Evolutionary conservation across 2,113 vertebrate species (phyloP).

Genomic region (Phycodurus eques): DNA sequence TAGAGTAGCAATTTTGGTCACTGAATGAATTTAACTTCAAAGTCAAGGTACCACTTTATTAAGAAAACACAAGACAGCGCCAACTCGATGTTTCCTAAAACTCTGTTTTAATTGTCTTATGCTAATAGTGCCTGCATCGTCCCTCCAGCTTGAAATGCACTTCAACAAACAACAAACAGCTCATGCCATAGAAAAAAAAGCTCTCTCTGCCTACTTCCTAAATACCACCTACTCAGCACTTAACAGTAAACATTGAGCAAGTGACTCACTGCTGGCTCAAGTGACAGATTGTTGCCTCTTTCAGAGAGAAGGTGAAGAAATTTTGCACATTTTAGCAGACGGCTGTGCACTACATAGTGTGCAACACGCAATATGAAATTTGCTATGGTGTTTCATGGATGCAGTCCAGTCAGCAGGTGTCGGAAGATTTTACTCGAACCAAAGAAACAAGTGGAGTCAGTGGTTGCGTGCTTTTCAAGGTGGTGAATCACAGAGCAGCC

Average conservation of each 20-base stretch:
- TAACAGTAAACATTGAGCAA: constrained; percentile 1
- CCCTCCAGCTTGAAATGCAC: constrained; percentile 12
- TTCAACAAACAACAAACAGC: constrained; percentile 11
- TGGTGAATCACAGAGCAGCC: constrained; percentile 20
- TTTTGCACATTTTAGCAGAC: not conserved
- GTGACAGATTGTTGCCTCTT: not conserved
- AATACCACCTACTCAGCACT: constrained; percentile 7
- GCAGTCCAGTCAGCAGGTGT: not conserved
- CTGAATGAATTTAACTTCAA: too few relatives aligned
- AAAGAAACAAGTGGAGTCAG: not conserved
- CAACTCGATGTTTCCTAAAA: not conserved
- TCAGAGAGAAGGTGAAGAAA: not conserved
- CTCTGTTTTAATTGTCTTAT: not conserved
- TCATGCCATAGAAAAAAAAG: not conserved
- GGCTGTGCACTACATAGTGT: not conserved
- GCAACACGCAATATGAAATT: not conserved
- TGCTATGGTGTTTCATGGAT: not conserved
- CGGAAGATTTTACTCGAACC: not conserved
- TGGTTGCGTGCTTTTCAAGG: not conserved
- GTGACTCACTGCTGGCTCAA: not conserved
- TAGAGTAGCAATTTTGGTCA: too few relatives aligned
- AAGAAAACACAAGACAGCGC: not conserved
- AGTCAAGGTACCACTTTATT: not conserved
- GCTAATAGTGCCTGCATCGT: not conserved
- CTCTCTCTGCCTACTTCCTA: not conserved